phyloP scores from a whole-genome alignment of 1,140 invertebrate genomes.

The Drosophila obscura region DNA sequence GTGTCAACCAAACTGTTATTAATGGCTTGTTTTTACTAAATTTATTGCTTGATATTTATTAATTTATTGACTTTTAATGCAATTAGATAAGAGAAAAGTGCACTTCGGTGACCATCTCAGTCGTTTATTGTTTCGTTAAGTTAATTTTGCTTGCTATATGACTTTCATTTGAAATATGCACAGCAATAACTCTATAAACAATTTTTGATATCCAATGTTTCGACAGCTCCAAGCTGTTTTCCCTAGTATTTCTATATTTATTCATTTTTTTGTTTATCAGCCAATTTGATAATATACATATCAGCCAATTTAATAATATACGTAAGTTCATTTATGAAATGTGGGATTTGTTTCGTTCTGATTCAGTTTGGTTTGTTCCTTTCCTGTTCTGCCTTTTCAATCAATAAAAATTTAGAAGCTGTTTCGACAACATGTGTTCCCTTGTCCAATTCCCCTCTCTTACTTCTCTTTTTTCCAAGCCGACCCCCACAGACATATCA shows the following conservation, averaged over 20 bases:
- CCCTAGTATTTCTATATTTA: slow-evolving; percentile 43
- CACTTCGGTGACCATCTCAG: slow-evolving; percentile 52
- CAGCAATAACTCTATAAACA: background rate
- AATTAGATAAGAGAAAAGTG: slow-evolving; percentile 81
- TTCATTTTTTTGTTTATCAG: slow-evolving; percentile 71
- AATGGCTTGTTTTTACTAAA: slow-evolving; percentile 82
- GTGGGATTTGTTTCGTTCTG: slow-evolving; percentile 22
- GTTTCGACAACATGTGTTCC: slow-evolving; percentile 75
- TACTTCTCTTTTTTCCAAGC: slow-evolving; percentile 27
- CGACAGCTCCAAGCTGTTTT: slow-evolving; percentile 26
- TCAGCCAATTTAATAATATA: slow-evolving; percentile 49
- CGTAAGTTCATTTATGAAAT: slow-evolving; percentile 36
- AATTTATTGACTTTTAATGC: slow-evolving; percentile 81
- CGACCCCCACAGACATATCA: slow-evolving; percentile 58
- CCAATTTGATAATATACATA: slow-evolving; percentile 50
- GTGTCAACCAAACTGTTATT: slow-evolving; percentile 80
- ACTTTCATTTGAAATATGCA: slow-evolving; percentile 51
- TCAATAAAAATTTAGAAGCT: slow-evolving; percentile 81
- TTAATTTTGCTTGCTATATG: slow-evolving; percentile 68
- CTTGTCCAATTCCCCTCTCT: background rate
- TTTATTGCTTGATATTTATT: slow-evolving; percentile 81
- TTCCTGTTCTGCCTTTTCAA: slow-evolving; percentile 43
- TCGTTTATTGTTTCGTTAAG: slow-evolving; percentile 21
- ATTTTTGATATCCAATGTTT: slow-evolving; percentile 11
- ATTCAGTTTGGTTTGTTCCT: slow-evolving; percentile 9